Percentiles rank a stretch among this genome's conserved stretches.
phyloP scores from a whole-genome alignment of 1,140 invertebrate genomes.

The Lutraria rhynchaena region DNA sequence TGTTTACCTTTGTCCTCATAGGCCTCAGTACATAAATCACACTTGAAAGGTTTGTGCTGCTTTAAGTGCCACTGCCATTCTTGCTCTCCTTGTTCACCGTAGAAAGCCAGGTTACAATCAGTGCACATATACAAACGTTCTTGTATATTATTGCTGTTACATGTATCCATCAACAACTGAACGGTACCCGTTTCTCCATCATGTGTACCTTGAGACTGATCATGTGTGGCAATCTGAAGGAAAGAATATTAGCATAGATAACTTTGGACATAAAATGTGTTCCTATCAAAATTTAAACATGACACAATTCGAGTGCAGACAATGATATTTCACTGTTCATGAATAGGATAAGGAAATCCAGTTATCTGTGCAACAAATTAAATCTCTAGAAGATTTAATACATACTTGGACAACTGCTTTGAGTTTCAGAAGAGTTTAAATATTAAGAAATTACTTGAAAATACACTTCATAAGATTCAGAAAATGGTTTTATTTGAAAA shows the following conservation, averaged over 20 bases:
- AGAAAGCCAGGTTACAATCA: constrained; percentile 57
- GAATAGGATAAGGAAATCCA: too few species aligned
- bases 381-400: too few species aligned
- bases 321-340: too few species aligned
- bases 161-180: constrained; percentile 49
- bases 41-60: constrained; percentile 53
- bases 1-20: constrained; percentile 51
- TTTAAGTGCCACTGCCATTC: constrained; percentile 57
- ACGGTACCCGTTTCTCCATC: constrained; percentile 43
- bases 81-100: constrained; percentile 51
- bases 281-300: too few species aligned
- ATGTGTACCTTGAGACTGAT: background rate
- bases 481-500: too few species aligned
- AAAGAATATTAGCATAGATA: background rate
- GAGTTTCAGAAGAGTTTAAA: too few species aligned
- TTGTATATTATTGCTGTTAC: constrained; percentile 47
- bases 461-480: too few species aligned
- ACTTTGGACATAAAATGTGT: too few species aligned
- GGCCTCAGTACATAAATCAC: constrained; percentile 52
- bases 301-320: too few species aligned
- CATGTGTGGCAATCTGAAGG: constrained; percentile 25
- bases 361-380: too few species aligned
- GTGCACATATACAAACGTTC: constrained; percentile 54
- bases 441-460: too few species aligned
- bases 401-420: too few species aligned